Conservation (phyloP, 2,113 vertebrate genomes). For the Rhinolophus ferrumequinum region DNA sequence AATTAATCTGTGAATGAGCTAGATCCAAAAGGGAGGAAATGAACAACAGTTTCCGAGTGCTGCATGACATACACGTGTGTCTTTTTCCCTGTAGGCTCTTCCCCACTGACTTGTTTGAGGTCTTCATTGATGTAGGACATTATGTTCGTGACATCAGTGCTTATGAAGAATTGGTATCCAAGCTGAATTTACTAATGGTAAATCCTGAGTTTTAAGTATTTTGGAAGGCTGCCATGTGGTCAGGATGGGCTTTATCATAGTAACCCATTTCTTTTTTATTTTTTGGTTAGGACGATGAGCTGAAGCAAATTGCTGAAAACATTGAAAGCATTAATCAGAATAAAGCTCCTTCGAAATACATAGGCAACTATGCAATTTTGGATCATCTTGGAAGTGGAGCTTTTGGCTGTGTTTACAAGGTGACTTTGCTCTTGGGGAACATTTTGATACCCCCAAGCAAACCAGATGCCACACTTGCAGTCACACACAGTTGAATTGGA, state of each 20-base stretch:
- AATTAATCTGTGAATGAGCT: background rate
- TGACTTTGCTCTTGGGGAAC: slow-evolving; percentile 72
- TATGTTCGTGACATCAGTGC: slow-evolving; percentile 91
- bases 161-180: slow-evolving; percentile 89
- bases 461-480: background rate
- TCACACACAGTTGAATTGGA: background rate
- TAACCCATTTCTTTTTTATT: slow-evolving; percentile 43
- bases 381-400: slow-evolving; percentile 93
- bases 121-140: slow-evolving; percentile 95
- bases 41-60: background rate
- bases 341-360: slow-evolving; percentile 89
- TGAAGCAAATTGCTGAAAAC: slow-evolving; percentile 89
- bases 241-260: background rate
- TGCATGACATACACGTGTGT: background rate
- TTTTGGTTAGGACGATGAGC: slow-evolving; percentile 87
- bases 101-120: slow-evolving; percentile 92
- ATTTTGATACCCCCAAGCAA: background rate
- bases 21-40: background rate
- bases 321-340: slow-evolving; percentile 92
- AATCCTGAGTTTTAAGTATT: slow-evolving; percentile 71
- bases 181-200: slow-evolving; percentile 89
- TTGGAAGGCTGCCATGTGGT: background rate
- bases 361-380: slow-evolving; percentile 91
- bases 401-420: slow-evolving; percentile 95
- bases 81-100: slow-evolving; percentile 87